These are phyloP conservation scores for Caenorhabditis doughertyi DNA, from an alignment of 2,888 invertebrate genomes.

Conservation along the genomic window DNA sequence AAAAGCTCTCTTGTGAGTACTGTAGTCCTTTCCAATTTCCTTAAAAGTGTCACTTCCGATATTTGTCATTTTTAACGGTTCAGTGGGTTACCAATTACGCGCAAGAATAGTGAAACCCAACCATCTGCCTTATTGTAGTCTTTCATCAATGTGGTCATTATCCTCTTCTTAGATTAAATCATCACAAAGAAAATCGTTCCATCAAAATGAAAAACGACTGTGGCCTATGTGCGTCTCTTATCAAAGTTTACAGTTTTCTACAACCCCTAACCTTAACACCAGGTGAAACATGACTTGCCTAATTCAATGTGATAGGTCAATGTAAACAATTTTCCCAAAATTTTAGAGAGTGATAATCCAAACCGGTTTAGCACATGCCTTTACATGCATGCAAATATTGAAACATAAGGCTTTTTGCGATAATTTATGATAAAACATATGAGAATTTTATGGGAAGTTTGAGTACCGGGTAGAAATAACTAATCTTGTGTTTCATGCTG, in stretches of 20 bases:
- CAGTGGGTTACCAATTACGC: slow-evolving; percentile 34
- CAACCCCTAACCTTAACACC: slow-evolving; percentile 30
- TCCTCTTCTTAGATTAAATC: neutral
- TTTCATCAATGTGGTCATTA: slow-evolving; percentile 1
- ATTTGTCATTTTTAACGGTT: slow-evolving; percentile 31
- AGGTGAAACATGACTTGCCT: slow-evolving; percentile 46
- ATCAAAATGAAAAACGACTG: slow-evolving; percentile 40
- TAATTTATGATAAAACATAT: slow-evolving; percentile 3
- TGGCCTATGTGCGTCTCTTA: slow-evolving; percentile 1
- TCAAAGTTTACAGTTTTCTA: slow-evolving; percentile 28
- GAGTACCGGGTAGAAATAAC: neutral
- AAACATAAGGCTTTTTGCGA: slow-evolving; percentile 16
- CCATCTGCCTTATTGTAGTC: slow-evolving; percentile 10
- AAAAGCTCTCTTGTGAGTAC: slow-evolving; percentile 72
- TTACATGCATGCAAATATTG: slow-evolving; percentile 32
- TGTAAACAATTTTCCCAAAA: slow-evolving; percentile 64
- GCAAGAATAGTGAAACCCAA: too few relatives aligned
- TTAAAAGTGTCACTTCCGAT: slow-evolving; percentile 42
- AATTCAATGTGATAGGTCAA: slow-evolving; percentile 62
- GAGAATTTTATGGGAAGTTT: neutral
- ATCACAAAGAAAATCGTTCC: slow-evolving; percentile 26
- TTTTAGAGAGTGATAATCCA: slow-evolving; percentile 48
- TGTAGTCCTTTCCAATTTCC: too few relatives aligned
- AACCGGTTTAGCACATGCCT: slow-evolving; percentile 46
- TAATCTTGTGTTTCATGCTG: neutral